These are phyloP conservation scores for Pipa parva DNA, from an alignment of 2,113 vertebrate genomes.

Conservation along the genomic window DNA sequence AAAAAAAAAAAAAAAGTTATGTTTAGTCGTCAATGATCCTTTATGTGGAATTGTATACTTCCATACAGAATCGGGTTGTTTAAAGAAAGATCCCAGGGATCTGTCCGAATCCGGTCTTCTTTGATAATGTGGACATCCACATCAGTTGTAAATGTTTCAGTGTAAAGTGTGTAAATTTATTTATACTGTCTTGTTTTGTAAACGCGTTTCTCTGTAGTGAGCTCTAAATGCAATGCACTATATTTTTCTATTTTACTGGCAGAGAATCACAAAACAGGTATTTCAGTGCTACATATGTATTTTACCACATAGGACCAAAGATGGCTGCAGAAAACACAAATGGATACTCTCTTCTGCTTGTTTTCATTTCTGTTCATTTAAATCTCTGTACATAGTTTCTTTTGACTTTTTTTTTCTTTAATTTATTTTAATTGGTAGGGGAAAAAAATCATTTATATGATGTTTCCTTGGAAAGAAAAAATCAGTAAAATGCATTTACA, in stretches of 20 bases:
- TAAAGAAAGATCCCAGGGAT: conserved; percentile 77
- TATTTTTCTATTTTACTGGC: conserved; percentile 99
- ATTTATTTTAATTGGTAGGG: conserved; percentile 94
- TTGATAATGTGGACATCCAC: conserved; percentile 74
- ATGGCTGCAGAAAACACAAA: conserved; percentile 83
- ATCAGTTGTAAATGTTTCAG: conserved; percentile 92
- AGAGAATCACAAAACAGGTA: conserved; percentile 87
- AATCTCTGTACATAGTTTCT: conserved; percentile 89
- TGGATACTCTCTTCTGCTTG: conserved; percentile 55
- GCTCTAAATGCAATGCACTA: conserved; percentile 99
- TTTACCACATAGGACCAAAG: conserved; percentile 99
- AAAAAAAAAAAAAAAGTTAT: too few species aligned
- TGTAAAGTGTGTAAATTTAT: conserved; percentile 99
- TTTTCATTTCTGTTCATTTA: conserved; percentile 62
- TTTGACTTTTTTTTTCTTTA: conserved; percentile 70
- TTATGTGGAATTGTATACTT: conserved; percentile 72
- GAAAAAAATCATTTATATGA: conserved; percentile 79
- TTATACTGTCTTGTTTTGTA: conserved; percentile 95
- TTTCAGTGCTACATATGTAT: conserved; percentile 93
- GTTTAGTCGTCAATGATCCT: conserved; percentile 63
- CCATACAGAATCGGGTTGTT: conserved; percentile 94
- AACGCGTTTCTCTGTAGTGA: conserved; percentile 92
- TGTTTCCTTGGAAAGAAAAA: conserved; percentile 73
- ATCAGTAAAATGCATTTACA: conserved; percentile 86
- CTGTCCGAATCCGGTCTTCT: conserved; percentile 70